Conservation (phyloP, 1,140 invertebrate species). For the Pachyrhynchus sulphureomaculatus region DNA sequence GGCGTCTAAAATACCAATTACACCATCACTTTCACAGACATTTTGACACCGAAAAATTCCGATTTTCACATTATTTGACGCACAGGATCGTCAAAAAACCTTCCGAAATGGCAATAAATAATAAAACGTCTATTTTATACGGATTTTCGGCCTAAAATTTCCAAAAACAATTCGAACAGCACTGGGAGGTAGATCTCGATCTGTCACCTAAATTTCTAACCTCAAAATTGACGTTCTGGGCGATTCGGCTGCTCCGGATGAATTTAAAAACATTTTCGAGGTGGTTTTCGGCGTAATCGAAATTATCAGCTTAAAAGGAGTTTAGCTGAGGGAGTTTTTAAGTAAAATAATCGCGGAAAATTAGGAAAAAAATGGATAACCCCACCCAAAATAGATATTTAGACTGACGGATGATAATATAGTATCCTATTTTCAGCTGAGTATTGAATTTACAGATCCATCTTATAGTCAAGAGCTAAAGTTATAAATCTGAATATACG, state of each 20-base stretch:
- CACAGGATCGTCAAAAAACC: neutral
- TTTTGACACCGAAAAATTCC: neutral
- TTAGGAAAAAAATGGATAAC: conserved; percentile 23
- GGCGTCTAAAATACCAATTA: conserved; percentile 37
- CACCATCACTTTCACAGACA: conserved; percentile 26
- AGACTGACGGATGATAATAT: conserved; percentile 7
- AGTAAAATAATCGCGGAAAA: conserved; percentile 19
- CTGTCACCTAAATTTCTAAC: conserved; percentile 30
- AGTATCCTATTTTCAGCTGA: conserved; percentile 23
- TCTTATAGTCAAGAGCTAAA: no score
- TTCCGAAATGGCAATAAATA: neutral
- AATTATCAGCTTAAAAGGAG: neutral
- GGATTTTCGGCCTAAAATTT: neutral
- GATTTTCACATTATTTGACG: conserved; percentile 31
- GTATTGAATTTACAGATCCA: neutral
- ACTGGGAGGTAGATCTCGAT: conserved; percentile 25
- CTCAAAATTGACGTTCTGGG: conserved; percentile 15
- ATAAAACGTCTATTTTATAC: neutral
- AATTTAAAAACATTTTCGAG: neutral
- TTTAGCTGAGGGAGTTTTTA: neutral
- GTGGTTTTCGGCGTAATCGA: neutral
- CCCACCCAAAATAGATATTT: conserved; percentile 31
- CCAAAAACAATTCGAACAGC: conserved; percentile 22
- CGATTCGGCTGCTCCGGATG: neutral
- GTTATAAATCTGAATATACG: no score